phyloP scores from a whole-genome alignment of 2,797 vertebrate species.

The Sebastiscus albofasciatus region DNA sequence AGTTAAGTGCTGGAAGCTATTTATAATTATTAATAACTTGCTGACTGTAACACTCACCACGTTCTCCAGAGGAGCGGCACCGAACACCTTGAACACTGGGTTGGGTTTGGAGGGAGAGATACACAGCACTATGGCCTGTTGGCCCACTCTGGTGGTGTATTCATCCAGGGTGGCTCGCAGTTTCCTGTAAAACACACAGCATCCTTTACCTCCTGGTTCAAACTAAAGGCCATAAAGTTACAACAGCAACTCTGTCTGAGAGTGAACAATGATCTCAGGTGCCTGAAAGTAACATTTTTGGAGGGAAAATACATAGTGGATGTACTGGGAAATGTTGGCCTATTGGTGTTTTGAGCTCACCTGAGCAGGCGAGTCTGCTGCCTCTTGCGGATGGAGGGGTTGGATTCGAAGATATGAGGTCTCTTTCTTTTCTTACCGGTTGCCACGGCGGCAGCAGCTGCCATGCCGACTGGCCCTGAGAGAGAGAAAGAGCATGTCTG shows the following conservation, averaged over 20 bases:
- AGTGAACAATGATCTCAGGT: no score
- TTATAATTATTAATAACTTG: background rate
- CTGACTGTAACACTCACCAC: slow-evolving; percentile 85
- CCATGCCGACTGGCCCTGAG: slow-evolving; percentile 97
- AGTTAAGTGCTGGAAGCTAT: background rate
- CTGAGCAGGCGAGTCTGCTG: slow-evolving; percentile 97
- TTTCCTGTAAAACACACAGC: slow-evolving; percentile 84
- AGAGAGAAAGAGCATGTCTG: background rate
- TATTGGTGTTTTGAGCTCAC: slow-evolving; percentile 74
- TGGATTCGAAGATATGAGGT: slow-evolving; percentile 98
- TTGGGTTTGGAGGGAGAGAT: slow-evolving; percentile 98
- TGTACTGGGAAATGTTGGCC: background rate
- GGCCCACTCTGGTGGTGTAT: slow-evolving; percentile 97
- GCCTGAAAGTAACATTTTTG: background rate
- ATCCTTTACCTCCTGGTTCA: background rate
- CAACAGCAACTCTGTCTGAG: background rate
- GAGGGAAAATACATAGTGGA: rapidly evolving
- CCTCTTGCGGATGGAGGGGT: slow-evolving; percentile 97
- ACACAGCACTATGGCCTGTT: slow-evolving; percentile 97
- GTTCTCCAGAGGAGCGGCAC: slow-evolving; percentile 96
- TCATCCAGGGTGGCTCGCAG: slow-evolving; percentile 95
- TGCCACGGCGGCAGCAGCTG: slow-evolving; percentile 96
- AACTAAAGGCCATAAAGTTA: background rate
- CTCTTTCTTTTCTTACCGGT: slow-evolving; percentile 97
- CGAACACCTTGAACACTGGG: slow-evolving; percentile 97